Evolutionary conservation across 2,888 invertebrate genomes (phyloP).

Genomic region (Zele albiditarsus): DNA sequence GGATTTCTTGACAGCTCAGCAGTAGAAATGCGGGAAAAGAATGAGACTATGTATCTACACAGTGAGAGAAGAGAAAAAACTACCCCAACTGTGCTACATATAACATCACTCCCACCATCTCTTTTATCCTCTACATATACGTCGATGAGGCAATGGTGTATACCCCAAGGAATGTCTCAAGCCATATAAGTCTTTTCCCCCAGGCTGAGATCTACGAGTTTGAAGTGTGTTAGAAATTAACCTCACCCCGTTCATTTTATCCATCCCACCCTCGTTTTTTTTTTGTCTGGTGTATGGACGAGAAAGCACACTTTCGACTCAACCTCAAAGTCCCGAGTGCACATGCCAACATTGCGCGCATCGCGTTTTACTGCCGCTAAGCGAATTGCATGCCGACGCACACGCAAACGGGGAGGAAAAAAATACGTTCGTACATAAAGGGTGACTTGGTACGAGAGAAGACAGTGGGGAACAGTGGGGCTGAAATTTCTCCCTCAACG

Average conservation of each 20-base stretch:
- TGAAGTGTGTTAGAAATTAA: slow-evolving; percentile 24
- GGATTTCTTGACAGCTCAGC: slow-evolving; percentile 45
- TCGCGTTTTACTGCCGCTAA: slow-evolving; percentile 44
- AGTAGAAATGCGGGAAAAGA: slow-evolving; percentile 21
- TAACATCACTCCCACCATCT: neutral
- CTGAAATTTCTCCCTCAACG: slow-evolving; percentile 32
- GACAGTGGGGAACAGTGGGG: neutral
- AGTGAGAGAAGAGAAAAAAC: slow-evolving; percentile 3
- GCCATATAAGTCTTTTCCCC: neutral
- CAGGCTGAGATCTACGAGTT: slow-evolving; percentile 9
- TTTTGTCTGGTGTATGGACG: neutral
- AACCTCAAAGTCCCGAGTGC: slow-evolving; percentile 34
- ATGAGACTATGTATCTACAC: neutral
- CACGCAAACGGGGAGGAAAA: neutral
- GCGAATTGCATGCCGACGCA: slow-evolving; percentile 41
- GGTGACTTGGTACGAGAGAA: neutral
- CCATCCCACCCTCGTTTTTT: neutral
- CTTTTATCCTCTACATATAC: slow-evolving; percentile 1
- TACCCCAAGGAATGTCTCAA: slow-evolving; percentile 22
- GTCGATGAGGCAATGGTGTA: slow-evolving; percentile 27
- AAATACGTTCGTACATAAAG: neutral
- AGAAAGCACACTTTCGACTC: slow-evolving; percentile 4
- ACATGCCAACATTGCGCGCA: slow-evolving; percentile 14
- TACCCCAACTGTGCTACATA: slow-evolving; percentile 8
- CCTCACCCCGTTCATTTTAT: neutral